phyloP scores from a whole-genome alignment of 2,797 vertebrate species.

The Pyrocephalus nanus region DNA sequence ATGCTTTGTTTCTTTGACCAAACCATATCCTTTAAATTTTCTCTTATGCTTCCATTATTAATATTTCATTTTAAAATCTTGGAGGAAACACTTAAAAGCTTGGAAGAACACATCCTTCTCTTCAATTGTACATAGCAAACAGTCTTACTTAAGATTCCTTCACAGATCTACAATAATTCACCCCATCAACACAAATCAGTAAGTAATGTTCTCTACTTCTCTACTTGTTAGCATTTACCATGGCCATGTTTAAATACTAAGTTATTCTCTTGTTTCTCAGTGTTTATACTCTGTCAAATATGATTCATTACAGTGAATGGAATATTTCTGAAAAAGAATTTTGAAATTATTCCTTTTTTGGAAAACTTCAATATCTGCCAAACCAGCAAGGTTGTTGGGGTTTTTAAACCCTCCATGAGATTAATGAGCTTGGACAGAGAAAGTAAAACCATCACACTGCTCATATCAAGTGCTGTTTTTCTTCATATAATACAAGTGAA shows the following conservation, averaged over 20 bases:
- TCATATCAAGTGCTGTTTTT: constrained; percentile 43
- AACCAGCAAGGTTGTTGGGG: not conserved
- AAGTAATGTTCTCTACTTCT: not conserved
- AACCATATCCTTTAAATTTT: constrained; percentile 39
- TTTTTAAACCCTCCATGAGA: constrained; percentile 17
- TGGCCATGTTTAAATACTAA: not conserved
- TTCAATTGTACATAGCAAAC: not conserved
- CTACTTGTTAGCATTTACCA: not conserved
- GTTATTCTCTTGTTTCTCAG: not conserved
- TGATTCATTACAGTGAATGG: not conserved
- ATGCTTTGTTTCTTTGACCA: constrained; percentile 64
- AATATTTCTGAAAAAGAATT: constrained; percentile 2
- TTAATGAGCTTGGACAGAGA: constrained; percentile 60
- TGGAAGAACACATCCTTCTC: not conserved
- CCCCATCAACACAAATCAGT: not conserved
- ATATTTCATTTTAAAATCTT: constrained; percentile 27
- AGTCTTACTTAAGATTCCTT: not conserved
- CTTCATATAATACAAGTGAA: constrained; percentile 58
- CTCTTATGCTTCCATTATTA: constrained; percentile 17
- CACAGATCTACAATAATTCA: not conserved
- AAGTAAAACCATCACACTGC: constrained; percentile 55
- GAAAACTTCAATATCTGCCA: not conserved
- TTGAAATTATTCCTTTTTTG: not conserved
- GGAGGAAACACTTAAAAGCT: not conserved
- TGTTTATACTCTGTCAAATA: not conserved